These are phyloP conservation scores for Boleophthalmus pectinirostris DNA, from an alignment of 2,113 vertebrate genomes.

Conservation along the genomic window DNA sequence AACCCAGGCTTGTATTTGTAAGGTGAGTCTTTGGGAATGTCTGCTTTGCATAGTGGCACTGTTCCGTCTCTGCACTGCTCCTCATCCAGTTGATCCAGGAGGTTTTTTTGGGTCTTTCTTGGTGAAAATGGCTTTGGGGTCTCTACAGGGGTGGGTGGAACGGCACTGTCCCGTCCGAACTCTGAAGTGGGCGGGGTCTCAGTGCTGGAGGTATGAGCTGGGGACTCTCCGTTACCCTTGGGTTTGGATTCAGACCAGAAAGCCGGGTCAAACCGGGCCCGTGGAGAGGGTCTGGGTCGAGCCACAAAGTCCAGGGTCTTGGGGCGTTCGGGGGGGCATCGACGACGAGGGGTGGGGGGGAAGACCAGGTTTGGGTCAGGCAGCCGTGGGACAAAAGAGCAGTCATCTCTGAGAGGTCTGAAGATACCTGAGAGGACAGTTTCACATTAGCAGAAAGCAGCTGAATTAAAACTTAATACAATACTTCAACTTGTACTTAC, in stretches of 20 bases:
- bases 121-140: conserved; percentile 83
- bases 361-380: conserved; percentile 93
- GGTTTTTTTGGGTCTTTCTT: conserved; percentile 75
- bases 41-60: conserved; percentile 86
- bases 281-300: conserved; percentile 89
- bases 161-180: conserved; percentile 85
- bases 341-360: conserved; percentile 89
- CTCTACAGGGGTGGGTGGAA: conserved; percentile 80
- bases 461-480: not conserved
- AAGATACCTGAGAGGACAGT: conserved; percentile 32
- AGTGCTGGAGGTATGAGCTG: conserved; percentile 91
- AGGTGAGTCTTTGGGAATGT: conserved; percentile 81
- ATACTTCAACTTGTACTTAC: not conserved
- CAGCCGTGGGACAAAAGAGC: conserved; percentile 86
- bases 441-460: not conserved
- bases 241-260: conserved; percentile 83
- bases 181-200: conserved; percentile 93
- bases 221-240: conserved; percentile 81
- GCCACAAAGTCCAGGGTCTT: conserved; percentile 94
- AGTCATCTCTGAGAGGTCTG: conserved; percentile 80
- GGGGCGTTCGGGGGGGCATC: conserved; percentile 91
- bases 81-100: conserved; percentile 90
- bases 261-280: conserved; percentile 83
- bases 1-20: conserved; percentile 87
- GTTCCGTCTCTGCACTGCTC: conserved; percentile 91